These are phyloP conservation scores for Agrypnia vestita DNA, from an alignment of 1,140 invertebrate genomes.

Conservation along the genomic window DNA sequence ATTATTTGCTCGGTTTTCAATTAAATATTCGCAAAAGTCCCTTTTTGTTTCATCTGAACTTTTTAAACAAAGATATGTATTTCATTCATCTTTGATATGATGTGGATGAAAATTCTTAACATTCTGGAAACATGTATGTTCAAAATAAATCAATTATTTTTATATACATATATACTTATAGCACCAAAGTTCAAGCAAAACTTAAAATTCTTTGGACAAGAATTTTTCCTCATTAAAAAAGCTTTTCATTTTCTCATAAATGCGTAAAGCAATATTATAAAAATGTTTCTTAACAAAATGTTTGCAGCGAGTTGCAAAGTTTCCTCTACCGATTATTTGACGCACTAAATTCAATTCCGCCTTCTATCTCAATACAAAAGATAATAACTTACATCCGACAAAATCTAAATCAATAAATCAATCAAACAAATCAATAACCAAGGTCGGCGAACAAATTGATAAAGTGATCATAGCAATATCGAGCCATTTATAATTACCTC, in stretches of 20 bases:
- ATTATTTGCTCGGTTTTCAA: no score
- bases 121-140: background rate
- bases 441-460: no score
- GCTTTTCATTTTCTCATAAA: background rate
- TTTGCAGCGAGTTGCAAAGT: background rate
- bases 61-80: background rate
- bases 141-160: no score
- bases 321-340: no score
- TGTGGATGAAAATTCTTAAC: background rate
- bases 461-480: no score
- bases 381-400: background rate
- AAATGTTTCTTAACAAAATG: background rate
- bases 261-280: background rate
- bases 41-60: background rate
- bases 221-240: background rate
- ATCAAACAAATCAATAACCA: background rate
- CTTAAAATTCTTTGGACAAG: constrained; percentile 24
- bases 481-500: no score
- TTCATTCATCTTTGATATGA: constrained; percentile 3
- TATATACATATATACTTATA: constrained; percentile 9
- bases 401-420: background rate
- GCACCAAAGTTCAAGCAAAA: constrained; percentile 35
- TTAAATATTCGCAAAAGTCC: no score
- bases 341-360: no score
- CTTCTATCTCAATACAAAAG: background rate